Evolutionary conservation across 2,888 invertebrate genomes (phyloP), one percentile per base, ranked within the genome.

Genomic region (Aspidiotus rigidus): DNA sequence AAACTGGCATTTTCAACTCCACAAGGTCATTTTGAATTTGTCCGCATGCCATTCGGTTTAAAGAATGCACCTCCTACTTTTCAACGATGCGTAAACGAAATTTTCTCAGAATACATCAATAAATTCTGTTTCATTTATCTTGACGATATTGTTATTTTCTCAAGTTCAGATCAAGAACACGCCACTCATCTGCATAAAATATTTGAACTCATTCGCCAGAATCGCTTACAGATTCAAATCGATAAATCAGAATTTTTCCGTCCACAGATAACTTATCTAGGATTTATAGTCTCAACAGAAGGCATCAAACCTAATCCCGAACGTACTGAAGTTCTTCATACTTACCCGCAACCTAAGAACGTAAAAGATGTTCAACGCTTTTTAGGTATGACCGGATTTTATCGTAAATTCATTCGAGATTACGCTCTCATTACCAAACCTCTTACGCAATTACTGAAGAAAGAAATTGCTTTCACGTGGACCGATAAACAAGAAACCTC

Each of bases 321-420:
- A 7, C 72, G 71, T 49, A 63, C 69, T 0, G 15, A 62, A 44
- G 62, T 64, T 5, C 28, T 73, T 0, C 42, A 55, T 8, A 41
- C 62, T 7, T 73, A 55, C 40, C 72, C 73, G 2, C 40, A 11
- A 9, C 72, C 73, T 10, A 69, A 62, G n/a, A 71, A 69, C 55
- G 60, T 42, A 0, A 72, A 64, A 55, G 64, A 71, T 15, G 53
- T 72, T 3, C 62, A 67, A 74, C 64, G 71, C 13, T 79, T 78
- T 70, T 54, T 78, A 28, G 78, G 77, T 11, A 56, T 79, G 42
- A 56, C 74, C 0, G 76, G 63, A 7, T 55, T 40, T 17, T 73
- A 57, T 15, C n/a, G 40, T 0, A 44, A 15, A 55, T 63, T 56
- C 69, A 70, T 70, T 73, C 7, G 60, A 71, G 53, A 59, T 75